phyloP scores from a whole-genome alignment of 2,888 invertebrate genomes.

The Oscheius sp. region DNA sequence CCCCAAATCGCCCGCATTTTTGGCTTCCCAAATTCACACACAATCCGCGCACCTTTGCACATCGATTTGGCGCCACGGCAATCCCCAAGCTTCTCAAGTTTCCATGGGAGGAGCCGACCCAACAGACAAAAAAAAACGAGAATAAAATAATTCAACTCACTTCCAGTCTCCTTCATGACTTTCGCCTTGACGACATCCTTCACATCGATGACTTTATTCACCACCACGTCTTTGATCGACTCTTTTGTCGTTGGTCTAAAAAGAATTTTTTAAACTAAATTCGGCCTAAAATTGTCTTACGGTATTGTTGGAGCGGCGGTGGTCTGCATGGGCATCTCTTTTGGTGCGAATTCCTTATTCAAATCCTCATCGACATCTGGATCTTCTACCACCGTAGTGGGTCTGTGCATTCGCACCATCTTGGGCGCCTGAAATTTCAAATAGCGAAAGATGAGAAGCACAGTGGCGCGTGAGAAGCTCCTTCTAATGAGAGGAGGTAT shows the following conservation, averaged over 20 bases:
- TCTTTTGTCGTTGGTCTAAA: conserved; percentile 59
- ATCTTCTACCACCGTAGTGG: conserved; percentile 1
- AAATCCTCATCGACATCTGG: conserved; percentile 8
- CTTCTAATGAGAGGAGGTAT: too few relatives aligned
- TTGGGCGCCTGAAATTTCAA: too few relatives aligned
- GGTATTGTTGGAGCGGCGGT: background rate
- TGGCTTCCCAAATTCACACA: conserved; percentile 1
- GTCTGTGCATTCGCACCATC: conserved; percentile 16
- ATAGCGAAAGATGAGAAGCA: too few relatives aligned
- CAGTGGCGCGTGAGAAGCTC: too few relatives aligned
- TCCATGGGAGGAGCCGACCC: conserved; percentile 4
- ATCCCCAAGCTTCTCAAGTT: conserved; percentile 17
- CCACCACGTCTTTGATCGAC: conserved; percentile 58
- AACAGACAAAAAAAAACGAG: background rate
- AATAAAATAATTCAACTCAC: conserved; percentile 46
- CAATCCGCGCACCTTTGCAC: conserved; percentile 16
- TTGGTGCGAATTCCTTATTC: conserved; percentile 26
- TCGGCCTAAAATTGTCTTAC: background rate
- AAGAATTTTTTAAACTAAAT: background rate
- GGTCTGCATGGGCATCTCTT: conserved; percentile 31
- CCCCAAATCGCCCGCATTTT: background rate
- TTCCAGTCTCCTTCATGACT: conserved; percentile 67
- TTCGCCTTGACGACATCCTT: conserved; percentile 66
- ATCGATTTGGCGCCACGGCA: conserved; percentile 14
- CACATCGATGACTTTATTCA: conserved; percentile 59